Conservation (phyloP, 2,113 vertebrate species). For the Cyphomyrus plagiostoma region DNA sequence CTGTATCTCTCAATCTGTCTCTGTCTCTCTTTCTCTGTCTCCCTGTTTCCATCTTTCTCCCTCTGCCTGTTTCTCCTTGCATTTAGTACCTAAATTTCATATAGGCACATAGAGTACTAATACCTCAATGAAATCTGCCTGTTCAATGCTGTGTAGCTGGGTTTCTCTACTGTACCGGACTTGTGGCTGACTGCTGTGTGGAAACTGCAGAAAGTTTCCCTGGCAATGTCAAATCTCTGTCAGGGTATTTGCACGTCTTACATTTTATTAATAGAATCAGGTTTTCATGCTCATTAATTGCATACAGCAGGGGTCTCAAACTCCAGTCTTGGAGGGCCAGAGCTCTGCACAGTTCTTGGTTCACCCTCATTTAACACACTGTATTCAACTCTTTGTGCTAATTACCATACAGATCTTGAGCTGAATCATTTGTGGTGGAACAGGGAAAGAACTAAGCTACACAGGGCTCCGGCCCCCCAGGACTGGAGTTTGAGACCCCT, state of each 20-base stretch:
- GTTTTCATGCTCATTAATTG: neutral
- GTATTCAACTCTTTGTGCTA: too few relatives aligned
- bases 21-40: neutral
- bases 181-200: neutral
- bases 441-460: too few relatives aligned
- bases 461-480: too few relatives aligned
- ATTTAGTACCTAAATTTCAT: neutral
- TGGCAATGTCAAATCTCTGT: neutral
- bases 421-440: too few relatives aligned
- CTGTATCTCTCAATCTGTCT: neutral
- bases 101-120: neutral
- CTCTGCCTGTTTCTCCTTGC: neutral
- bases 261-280: neutral
- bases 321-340: too few relatives aligned
- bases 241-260: neutral
- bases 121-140: neutral
- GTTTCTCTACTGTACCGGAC: neutral
- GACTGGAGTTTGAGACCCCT: too few relatives aligned
- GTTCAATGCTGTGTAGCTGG: neutral
- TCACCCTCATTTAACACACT: too few relatives aligned
- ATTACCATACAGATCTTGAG: too few relatives aligned
- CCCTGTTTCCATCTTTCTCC: neutral
- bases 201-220: neutral
- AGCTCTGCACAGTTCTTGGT: too few relatives aligned
- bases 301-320: neutral